phyloP scores from a whole-genome alignment of 2,113 vertebrate species.

The Psammodynastes pulverulentus region DNA sequence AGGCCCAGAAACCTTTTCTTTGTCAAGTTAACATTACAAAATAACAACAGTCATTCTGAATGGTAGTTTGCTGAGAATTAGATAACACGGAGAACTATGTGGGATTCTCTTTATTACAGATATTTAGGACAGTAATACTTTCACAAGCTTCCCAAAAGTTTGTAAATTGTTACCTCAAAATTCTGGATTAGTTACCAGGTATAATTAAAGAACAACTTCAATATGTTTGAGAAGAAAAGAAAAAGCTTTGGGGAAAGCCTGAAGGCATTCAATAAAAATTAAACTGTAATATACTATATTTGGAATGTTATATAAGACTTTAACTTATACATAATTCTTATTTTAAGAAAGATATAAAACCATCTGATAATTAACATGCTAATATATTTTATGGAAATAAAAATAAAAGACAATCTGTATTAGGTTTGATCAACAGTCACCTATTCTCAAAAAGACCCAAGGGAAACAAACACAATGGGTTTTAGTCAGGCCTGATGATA shows the following conservation, averaged over 20 bases:
- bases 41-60: not conserved
- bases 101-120: not conserved
- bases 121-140: not conserved
- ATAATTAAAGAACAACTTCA: conserved; percentile 29
- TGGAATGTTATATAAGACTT: not conserved
- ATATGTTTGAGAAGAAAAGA: not conserved
- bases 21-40: not conserved
- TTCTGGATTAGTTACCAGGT: conserved; percentile 11
- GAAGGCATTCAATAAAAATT: not conserved
- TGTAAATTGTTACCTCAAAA: not conserved
- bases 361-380: not conserved
- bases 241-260: not conserved
- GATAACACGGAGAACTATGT: not conserved
- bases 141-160: not conserved
- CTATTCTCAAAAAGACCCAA: not conserved
- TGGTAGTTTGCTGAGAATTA: not conserved
- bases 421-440: not conserved
- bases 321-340: not conserved
- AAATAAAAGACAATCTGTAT: not conserved
- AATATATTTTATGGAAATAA: not conserved
- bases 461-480: not conserved
- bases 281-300: not conserved
- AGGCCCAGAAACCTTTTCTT: not conserved
- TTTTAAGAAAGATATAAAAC: not conserved
- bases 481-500: not conserved